These are phyloP conservation scores for Drosophila elegans DNA, from an alignment of 1,140 invertebrate species.

Conservation along the genomic window DNA sequence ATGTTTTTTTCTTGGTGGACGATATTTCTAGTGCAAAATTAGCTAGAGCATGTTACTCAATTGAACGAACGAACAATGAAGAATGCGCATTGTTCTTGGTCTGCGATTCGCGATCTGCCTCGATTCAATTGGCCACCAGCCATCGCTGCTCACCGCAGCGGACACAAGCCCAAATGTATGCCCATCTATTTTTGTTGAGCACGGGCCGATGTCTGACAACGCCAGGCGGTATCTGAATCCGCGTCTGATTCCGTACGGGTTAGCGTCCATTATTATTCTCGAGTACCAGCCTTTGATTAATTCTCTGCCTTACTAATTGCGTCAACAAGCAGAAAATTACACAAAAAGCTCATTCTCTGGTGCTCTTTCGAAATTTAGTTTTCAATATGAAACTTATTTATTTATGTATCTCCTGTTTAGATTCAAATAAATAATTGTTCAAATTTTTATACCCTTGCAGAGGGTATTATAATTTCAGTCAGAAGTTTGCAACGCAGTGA, in stretches of 20 bases:
- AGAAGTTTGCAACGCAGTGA: too few relatives aligned
- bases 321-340: constrained; percentile 34
- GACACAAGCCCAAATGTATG: constrained; percentile 59
- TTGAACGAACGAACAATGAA: constrained; percentile 70
- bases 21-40: constrained; percentile 10
- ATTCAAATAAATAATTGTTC: background rate
- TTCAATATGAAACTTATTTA: background rate
- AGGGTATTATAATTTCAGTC: too few relatives aligned
- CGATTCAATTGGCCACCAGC: constrained; percentile 47
- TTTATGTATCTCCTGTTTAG: too few relatives aligned
- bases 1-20: constrained; percentile 3
- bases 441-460: too few relatives aligned
- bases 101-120: constrained; percentile 25
- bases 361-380: constrained; percentile 6
- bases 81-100: constrained; percentile 52
- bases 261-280: constrained; percentile 55
- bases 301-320: constrained; percentile 49
- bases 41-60: constrained; percentile 27
- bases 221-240: constrained; percentile 40
- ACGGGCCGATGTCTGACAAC: constrained; percentile 46
- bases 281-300: constrained; percentile 60
- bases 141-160: constrained; percentile 51
- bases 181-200: constrained; percentile 69
- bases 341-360: constrained; percentile 2
- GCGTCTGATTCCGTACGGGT: constrained; percentile 17